These are phyloP conservation scores for Scaptomyza hsui DNA, from an alignment of 1,140 invertebrate genomes.

Conservation along the genomic window DNA sequence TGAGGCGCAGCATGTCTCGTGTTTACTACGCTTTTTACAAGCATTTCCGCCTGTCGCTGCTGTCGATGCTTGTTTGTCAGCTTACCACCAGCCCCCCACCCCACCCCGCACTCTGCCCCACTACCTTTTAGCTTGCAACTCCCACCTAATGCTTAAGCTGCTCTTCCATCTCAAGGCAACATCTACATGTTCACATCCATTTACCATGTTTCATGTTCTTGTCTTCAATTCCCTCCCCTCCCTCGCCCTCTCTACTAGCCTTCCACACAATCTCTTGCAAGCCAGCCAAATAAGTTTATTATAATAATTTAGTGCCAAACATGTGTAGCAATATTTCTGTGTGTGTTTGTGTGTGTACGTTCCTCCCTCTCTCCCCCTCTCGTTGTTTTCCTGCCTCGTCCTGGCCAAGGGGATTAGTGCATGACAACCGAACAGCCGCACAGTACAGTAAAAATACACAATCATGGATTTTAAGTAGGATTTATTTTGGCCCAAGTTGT, in stretches of 20 bases:
- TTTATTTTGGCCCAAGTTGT: constrained; percentile 38
- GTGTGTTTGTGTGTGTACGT: constrained; percentile 21
- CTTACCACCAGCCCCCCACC: constrained; percentile 2
- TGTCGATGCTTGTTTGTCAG: constrained; percentile 51
- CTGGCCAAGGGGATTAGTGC: constrained; percentile 30
- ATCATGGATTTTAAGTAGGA: constrained; percentile 57
- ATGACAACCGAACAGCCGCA: constrained; percentile 1
- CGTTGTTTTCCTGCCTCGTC: constrained; percentile 2
- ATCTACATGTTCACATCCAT: constrained; percentile 7
- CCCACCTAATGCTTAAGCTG: background rate
- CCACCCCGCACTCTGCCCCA: background rate
- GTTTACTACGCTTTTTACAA: constrained; percentile 63
- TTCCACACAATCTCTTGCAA: constrained; percentile 2
- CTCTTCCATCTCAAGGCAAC: background rate
- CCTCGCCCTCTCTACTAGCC: background rate
- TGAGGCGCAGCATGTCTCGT: constrained; percentile 41
- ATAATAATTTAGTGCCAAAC: constrained; percentile 77
- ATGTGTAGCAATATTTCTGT: constrained; percentile 68
- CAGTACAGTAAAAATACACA: constrained; percentile 16
- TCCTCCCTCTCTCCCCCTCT: background rate
- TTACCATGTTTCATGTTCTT: constrained; percentile 9
- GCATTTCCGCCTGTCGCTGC: constrained; percentile 61
- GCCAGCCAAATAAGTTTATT: constrained; percentile 71
- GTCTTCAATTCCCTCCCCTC: background rate
- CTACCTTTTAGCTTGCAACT: background rate